phyloP scores from a whole-genome alignment of 2,113 vertebrate genomes.

The Cebidichthys violaceus region DNA sequence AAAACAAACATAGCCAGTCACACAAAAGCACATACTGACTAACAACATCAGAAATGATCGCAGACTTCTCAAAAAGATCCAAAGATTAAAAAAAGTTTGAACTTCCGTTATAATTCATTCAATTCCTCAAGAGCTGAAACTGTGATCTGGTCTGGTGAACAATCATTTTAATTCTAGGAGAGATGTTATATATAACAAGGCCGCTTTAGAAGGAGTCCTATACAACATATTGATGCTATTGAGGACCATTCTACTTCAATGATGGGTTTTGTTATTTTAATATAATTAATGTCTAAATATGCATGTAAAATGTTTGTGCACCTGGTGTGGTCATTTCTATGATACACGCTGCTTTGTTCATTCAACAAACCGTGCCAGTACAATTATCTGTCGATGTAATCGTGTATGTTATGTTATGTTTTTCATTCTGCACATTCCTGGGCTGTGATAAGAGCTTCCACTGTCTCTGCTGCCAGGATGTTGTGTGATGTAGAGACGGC shows the following conservation, averaged over 20 bases:
- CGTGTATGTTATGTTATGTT: constrained; percentile 40
- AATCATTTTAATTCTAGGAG: neutral
- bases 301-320: neutral
- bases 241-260: neutral
- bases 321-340: neutral
- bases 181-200: neutral
- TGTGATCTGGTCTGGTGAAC: neutral
- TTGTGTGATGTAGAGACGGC: constrained; percentile 10
- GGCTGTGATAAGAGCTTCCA: constrained; percentile 54
- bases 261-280: neutral
- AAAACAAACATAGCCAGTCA: too few species aligned
- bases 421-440: constrained; percentile 71
- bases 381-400: constrained; percentile 44
- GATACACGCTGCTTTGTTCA: constrained; percentile 21
- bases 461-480: constrained; percentile 54
- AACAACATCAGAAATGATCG: neutral
- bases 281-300: neutral
- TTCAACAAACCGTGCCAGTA: neutral
- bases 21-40: too few species aligned
- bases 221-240: neutral
- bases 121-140: neutral
- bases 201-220: neutral
- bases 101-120: neutral
- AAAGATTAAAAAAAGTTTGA: neutral
- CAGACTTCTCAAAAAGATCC: neutral